Evolutionary conservation across 2,113 vertebrate species (phyloP).

Genomic region (Aplodontia rufa): DNA sequence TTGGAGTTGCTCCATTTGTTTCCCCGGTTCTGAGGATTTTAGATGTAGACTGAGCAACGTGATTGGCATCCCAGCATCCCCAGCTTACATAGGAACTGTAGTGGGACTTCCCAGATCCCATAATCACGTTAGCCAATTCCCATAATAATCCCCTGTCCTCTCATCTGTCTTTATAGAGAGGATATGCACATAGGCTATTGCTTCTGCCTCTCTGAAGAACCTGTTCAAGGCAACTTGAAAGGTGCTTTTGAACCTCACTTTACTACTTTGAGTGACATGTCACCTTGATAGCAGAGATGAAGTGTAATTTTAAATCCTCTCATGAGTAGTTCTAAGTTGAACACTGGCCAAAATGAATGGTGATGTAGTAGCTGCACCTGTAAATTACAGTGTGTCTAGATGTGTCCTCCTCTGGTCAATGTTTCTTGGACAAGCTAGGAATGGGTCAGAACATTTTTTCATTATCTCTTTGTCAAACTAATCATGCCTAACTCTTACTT

Average conservation of each 20-base stretch:
- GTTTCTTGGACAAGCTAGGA: background rate
- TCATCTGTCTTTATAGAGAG: background rate
- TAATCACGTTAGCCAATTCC: background rate
- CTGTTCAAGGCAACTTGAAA: background rate
- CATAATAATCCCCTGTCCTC: background rate
- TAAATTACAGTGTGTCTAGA: background rate
- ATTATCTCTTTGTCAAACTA: conserved; percentile 47
- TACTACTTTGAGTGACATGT: background rate
- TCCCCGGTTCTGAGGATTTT: background rate
- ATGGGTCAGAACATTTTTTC: conserved; percentile 28
- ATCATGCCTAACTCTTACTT: background rate
- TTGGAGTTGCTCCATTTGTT: background rate
- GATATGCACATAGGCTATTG: background rate
- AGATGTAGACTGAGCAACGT: background rate
- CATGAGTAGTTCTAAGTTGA: background rate
- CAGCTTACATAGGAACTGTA: background rate
- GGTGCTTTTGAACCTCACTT: background rate
- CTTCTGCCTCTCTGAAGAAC: background rate
- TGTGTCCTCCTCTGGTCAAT: background rate
- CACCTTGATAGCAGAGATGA: background rate
- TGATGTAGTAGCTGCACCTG: background rate
- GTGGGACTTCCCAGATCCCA: too few relatives aligned
- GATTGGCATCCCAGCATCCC: background rate
- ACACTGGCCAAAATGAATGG: background rate
- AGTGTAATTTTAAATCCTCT: background rate